Percentiles rank a stretch among this genome's conserved stretches.
phyloP scores from a whole-genome alignment of 2,888 invertebrate genomes.

The Cheilosia variabilis region DNA sequence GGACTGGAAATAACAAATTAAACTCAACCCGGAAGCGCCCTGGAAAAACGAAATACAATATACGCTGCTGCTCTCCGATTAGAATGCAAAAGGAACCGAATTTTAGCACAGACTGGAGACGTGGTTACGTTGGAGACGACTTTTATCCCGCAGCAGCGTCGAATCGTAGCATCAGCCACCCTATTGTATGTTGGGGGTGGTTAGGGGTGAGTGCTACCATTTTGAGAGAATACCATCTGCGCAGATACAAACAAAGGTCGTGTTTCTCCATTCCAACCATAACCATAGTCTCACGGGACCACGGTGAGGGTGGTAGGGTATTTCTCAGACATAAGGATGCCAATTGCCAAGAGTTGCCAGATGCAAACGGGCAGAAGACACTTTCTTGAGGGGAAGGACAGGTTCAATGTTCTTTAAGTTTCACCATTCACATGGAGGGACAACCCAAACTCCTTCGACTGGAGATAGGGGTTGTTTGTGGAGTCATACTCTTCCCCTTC shows the following conservation, averaged over 20 bases:
- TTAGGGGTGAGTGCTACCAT: slow-evolving; percentile 37
- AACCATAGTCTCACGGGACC: neutral
- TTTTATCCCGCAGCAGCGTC: slow-evolving; percentile 54
- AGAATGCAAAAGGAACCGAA: slow-evolving; percentile 54
- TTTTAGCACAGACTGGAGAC: slow-evolving; percentile 66
- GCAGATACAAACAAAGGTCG: slow-evolving; percentile 69
- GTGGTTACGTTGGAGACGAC: slow-evolving; percentile 38
- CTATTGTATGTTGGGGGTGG: slow-evolving; percentile 49
- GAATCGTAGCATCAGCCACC: slow-evolving; percentile 36
- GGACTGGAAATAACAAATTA: slow-evolving; percentile 31
- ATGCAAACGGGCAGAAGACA: neutral
- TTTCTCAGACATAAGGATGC: slow-evolving; percentile 61
- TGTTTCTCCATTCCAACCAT: slow-evolving; percentile 31
- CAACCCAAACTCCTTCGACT: neutral
- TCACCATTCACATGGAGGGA: slow-evolving; percentile 43
- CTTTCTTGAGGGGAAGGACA: neutral
- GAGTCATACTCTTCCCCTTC: neutral
- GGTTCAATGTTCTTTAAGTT: slow-evolving; percentile 68
- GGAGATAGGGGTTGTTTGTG: neutral
- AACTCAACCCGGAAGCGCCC: slow-evolving; percentile 43
- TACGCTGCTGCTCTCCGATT: neutral
- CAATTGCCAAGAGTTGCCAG: slow-evolving; percentile 51
- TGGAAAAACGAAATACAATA: neutral
- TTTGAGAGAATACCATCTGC: slow-evolving; percentile 42
- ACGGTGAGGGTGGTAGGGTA: slow-evolving; percentile 15